Evolutionary conservation across 2,888 invertebrate genomes (phyloP).

Genomic region (Cacoxenus indagator): DNA sequence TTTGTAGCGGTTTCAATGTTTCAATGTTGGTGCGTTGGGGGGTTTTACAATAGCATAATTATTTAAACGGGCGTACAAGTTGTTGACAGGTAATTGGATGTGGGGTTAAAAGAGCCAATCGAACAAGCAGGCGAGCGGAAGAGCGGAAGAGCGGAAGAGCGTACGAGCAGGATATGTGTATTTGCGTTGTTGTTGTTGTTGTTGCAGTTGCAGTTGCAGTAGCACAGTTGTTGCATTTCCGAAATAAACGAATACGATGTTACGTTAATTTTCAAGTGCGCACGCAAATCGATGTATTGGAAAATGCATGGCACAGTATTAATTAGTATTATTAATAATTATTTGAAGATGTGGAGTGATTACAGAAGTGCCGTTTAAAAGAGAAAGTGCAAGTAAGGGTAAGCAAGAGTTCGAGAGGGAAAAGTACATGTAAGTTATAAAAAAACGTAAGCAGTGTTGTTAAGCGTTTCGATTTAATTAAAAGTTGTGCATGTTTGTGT

Average conservation of each 20-base stretch:
- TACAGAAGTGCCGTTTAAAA: too few species aligned
- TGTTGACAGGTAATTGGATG: too few species aligned
- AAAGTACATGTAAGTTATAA: too few species aligned
- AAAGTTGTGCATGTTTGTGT: constrained; percentile 3
- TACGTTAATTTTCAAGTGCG: neutral
- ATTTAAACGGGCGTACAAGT: too few species aligned
- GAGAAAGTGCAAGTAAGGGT: too few species aligned
- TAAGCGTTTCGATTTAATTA: neutral
- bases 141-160: neutral
- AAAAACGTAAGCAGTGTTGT: too few species aligned
- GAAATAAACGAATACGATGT: neutral
- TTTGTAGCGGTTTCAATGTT: neutral
- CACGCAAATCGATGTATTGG: neutral
- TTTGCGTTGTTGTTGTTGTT: neutral
- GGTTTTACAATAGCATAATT: too few species aligned
- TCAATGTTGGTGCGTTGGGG: neutral
- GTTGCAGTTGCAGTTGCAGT: neutral
- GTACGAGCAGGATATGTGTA: neutral
- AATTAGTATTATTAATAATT: too few species aligned
- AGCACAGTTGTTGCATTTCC: neutral
- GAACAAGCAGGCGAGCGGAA: neutral
- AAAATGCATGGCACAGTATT: too few species aligned
- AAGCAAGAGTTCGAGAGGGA: too few species aligned
- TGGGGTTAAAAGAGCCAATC: constrained; percentile 21
- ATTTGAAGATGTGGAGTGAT: too few species aligned